Evolutionary conservation across 2,888 invertebrate genomes (phyloP), one percentile per base, ranked within the genome.

Genomic region (Cecidostiba fungosa): DNA sequence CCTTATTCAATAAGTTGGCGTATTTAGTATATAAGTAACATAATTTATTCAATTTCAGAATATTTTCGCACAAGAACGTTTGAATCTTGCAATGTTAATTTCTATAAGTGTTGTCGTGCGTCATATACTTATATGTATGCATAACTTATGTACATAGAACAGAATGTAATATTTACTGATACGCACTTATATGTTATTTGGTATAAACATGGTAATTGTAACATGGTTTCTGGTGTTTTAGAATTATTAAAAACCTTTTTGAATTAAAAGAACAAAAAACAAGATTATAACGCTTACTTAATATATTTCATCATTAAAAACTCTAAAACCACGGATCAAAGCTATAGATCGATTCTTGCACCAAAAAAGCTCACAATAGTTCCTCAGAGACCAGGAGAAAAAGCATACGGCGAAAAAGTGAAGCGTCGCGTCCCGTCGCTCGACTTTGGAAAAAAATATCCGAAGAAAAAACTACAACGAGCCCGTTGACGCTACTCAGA

Each of bases 381-480:
- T 43, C 19, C 32, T n/a, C 14, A 82, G 74, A 74, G 23, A 70
- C 10, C 12, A 8, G 39, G 43, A n/a, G n/a, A n/a, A n/a, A n/a
- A n/a, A n/a, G n/a, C n/a, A n/a, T n/a, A n/a, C n/a, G 6, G 26
- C 3, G 8, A 39, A 26, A 19, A 62, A 77, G 19, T 19, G 77
- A 80, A 69, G 12, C 10, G 32, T 10, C 26, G 12, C 43, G 0
- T 3, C 19, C 69, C n/a, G n/a, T 32, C 39, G 19, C 23, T 59
- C 16, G 70, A 36, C 32, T 70, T 19, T n/a, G 70, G 16, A 72
- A 36, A 47, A 43, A 72, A 77, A 66, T 50, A 29, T 23, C 36
- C 16, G 32, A 36, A n/a, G 16, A 62, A 76, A 59, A n/a, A 81
- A 26, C 23, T 73, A 85, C 59, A 81, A 72, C 3, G 77, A 14